Evolutionary conservation across 2,888 invertebrate genomes (phyloP).

Genomic region (Pyrgus malvae): DNA sequence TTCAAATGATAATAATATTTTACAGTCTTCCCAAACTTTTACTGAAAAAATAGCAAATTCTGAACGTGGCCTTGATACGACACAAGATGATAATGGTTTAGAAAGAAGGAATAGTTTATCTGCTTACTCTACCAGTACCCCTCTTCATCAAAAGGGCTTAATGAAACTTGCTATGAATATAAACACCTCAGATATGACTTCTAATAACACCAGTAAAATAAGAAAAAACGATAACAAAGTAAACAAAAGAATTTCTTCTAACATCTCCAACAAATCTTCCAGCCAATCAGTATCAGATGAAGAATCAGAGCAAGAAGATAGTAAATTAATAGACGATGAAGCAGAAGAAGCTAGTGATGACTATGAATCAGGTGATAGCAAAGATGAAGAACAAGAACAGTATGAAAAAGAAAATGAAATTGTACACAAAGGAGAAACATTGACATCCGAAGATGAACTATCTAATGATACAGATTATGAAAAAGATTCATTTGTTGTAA

Average conservation of each 20-base stretch:
- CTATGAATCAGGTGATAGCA: constrained; percentile 75
- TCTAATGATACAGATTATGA: constrained; percentile 72
- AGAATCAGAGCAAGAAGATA: constrained; percentile 39
- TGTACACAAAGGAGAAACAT: constrained; percentile 72
- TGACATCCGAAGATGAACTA: constrained; percentile 70
- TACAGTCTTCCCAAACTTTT: constrained; percentile 42
- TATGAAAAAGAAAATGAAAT: constrained; percentile 78
- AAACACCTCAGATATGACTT: constrained; percentile 56
- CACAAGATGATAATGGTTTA: constrained; percentile 43
- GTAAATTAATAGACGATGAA: constrained; percentile 55
- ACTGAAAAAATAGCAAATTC: constrained; percentile 47
- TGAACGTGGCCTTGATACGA: constrained; percentile 39
- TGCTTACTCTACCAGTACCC: constrained; percentile 65
- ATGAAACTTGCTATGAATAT: constrained; percentile 52
- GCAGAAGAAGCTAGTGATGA: constrained; percentile 66
- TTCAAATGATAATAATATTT: constrained; percentile 45
- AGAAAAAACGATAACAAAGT: constrained; percentile 7
- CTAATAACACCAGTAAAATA: constrained; percentile 35
- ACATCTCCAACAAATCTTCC: constrained; percentile 14
- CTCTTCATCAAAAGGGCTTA: constrained; percentile 51
- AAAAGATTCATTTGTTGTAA: constrained; percentile 80
- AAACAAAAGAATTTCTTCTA: not conserved
- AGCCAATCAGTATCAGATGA: constrained; percentile 16
- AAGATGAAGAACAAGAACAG: constrained; percentile 70
- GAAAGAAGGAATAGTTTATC: constrained; percentile 49